These are phyloP conservation scores for Orchesella cincta DNA, from an alignment of 1,140 invertebrate genomes.

Conservation along the genomic window DNA sequence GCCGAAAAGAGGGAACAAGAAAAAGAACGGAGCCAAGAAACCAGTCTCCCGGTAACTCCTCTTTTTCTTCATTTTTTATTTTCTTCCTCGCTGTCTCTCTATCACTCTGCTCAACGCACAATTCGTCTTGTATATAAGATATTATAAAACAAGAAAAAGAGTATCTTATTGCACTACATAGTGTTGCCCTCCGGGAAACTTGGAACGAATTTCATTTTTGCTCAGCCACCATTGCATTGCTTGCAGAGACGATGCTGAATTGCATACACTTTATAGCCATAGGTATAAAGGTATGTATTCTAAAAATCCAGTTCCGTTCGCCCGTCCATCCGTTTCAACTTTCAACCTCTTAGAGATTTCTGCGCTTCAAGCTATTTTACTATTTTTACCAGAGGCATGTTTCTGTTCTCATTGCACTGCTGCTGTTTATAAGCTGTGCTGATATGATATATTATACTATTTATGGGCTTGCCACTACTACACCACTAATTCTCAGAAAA, in stretches of 20 bases:
- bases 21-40: conserved; percentile 20
- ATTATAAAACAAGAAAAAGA: too few relatives aligned
- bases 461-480: too few relatives aligned
- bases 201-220: conserved; percentile 1
- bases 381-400: conserved; percentile 21
- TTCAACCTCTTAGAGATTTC: not conserved
- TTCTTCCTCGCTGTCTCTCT: not conserved
- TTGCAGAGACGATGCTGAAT: too few relatives aligned
- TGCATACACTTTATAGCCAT: not conserved
- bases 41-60: conserved; percentile 27
- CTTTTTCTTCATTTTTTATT: not conserved
- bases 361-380: conserved; percentile 15
- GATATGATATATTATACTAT: not conserved
- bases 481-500: too few relatives aligned
- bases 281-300: not conserved
- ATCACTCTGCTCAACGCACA: not conserved
- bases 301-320: conserved; percentile 21
- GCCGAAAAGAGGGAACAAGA: not conserved
- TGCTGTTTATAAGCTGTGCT: not conserved
- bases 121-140: too few relatives aligned
- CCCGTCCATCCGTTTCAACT: not conserved
- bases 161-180: not conserved
- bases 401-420: conserved; percentile 4
- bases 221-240: not conserved
- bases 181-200: not conserved